phyloP scores from a whole-genome alignment of 2,888 invertebrate genomes.

The Chorisops tibialis region DNA sequence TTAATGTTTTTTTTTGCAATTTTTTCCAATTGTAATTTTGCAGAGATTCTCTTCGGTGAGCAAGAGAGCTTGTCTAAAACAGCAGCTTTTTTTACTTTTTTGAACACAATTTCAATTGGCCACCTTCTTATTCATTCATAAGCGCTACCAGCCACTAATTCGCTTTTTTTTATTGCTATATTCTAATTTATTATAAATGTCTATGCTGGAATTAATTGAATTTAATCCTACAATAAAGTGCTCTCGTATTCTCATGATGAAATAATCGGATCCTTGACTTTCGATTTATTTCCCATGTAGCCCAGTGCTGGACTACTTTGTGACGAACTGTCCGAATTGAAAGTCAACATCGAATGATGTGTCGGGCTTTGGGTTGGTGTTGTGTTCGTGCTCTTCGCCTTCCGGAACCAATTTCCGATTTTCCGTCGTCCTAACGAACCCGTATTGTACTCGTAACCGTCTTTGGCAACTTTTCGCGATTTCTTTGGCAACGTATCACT shows the following conservation, averaged over 20 bases:
- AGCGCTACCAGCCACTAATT: no score
- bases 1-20: no score
- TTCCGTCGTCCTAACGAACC: conserved; percentile 50
- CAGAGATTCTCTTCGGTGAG: no score
- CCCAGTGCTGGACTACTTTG: conserved; percentile 39
- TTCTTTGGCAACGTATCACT: conserved; percentile 51
- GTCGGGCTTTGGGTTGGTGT: conserved; percentile 52
- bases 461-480: conserved; percentile 36
- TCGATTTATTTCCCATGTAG: conserved; percentile 21
- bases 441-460: conserved; percentile 42
- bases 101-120: no score
- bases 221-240: conserved; percentile 29
- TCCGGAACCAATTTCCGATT: conserved; percentile 52
- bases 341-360: conserved; percentile 43
- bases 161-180: no score
- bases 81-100: no score
- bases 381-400: conserved; percentile 50
- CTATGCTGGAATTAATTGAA: background rate
- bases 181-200: no score
- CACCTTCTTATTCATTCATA: no score
- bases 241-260: conserved; percentile 34
- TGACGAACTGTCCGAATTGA: conserved; percentile 37
- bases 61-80: no score
- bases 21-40: no score
- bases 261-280: conserved; percentile 15